A percentile compares a stretch with the other conserved stretches of the same genome.
Conservation (phyloP, 2,113 vertebrate species). For the Solea solea region DNA sequence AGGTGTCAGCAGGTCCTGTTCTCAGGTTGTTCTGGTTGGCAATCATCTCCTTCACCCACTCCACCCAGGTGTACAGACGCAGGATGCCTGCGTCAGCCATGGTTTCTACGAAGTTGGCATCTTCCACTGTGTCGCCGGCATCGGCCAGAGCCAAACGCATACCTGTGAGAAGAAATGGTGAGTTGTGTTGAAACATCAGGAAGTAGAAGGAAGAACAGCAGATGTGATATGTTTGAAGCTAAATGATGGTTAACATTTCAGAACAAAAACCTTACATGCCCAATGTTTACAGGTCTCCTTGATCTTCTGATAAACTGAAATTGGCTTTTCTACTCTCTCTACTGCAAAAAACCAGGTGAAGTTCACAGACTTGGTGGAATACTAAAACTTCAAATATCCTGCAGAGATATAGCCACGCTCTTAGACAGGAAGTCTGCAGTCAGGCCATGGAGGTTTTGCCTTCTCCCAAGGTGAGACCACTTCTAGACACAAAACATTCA, state of each 20-base stretch:
- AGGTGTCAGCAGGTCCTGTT: conserved; percentile 87
- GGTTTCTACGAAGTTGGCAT: conserved; percentile 97
- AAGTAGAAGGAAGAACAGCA: not conserved
- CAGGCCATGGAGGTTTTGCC: conserved; percentile 27
- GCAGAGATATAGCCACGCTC: conserved; percentile 21
- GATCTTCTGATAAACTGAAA: not conserved
- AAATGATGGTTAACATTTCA: too few relatives aligned
- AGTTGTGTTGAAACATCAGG: not conserved
- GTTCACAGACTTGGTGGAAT: conserved; percentile 21
- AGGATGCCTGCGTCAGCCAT: conserved; percentile 98
- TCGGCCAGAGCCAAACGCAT: conserved; percentile 98
- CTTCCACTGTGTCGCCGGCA: conserved; percentile 96
- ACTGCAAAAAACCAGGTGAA: conserved; percentile 21
- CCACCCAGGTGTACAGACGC: conserved; percentile 95
- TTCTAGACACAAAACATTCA: conserved; percentile 18
- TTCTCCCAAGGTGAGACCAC: conserved; percentile 5
- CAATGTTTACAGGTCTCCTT: not conserved
- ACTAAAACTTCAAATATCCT: conserved; percentile 28
- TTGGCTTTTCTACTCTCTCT: not conserved
- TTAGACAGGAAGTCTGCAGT: conserved; percentile 33
- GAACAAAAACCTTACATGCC: too few relatives aligned
- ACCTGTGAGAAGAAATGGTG: conserved; percentile 75
- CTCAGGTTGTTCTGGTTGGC: conserved; percentile 91
- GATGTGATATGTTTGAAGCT: not conserved
- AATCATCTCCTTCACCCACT: conserved; percentile 99